Conservation (phyloP, 2,797 vertebrate species). For the Neosalanx taihuensis region DNA sequence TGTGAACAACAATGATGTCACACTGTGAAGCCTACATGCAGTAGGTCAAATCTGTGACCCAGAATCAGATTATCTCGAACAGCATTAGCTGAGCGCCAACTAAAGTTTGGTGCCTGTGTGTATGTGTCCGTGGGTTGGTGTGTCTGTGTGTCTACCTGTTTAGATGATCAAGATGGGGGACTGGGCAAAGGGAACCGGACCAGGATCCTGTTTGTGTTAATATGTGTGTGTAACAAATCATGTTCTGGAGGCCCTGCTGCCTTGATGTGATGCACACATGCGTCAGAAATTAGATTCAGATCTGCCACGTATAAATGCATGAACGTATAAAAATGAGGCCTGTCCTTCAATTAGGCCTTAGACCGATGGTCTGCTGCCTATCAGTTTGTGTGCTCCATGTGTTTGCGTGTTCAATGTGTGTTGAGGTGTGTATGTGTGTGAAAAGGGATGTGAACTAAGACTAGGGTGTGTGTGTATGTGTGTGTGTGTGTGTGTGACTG, state of each 20-base stretch:
- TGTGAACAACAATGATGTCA: too few relatives aligned
- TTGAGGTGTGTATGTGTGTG: neutral
- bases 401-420: neutral
- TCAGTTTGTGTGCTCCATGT: neutral
- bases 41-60: too few relatives aligned
- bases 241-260: constrained; percentile 13
- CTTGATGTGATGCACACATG: constrained; percentile 14
- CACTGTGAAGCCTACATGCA: too few relatives aligned
- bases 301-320: constrained; percentile 62
- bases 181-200: too few relatives aligned
- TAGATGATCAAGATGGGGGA: neutral
- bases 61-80: too few relatives aligned
- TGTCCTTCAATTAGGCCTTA: constrained; percentile 62
- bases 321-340: constrained; percentile 65
- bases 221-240: neutral
- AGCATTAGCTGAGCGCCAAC: too few relatives aligned
- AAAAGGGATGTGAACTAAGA: too few relatives aligned
- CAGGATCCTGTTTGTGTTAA: neutral
- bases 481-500: neutral
- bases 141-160: neutral
- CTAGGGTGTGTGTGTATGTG: neutral
- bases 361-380: constrained; percentile 60
- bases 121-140: neutral
- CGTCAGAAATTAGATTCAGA: constrained; percentile 61
- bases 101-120: neutral